phyloP scores from a whole-genome alignment of 2,797 vertebrate genomes.

The Salmo trutta region DNA sequence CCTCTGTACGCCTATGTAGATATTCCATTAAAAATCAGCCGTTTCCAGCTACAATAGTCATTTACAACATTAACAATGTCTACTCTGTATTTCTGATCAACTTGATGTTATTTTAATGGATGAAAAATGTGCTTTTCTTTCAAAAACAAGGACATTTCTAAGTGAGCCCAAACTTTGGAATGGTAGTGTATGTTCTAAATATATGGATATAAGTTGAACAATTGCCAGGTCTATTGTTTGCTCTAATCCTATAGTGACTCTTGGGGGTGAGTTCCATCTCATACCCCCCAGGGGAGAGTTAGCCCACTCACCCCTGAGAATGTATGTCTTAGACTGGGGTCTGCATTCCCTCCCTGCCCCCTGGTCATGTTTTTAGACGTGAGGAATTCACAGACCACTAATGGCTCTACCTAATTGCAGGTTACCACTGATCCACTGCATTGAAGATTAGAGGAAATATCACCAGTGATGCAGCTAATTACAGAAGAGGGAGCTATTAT shows the following conservation, averaged over 20 bases:
- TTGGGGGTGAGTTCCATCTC: neutral
- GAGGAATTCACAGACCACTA: neutral
- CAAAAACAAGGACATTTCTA: too few species aligned
- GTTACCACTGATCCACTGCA: neutral
- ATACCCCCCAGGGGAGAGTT: neutral
- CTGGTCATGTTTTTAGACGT: neutral
- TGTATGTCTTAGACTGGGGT: neutral
- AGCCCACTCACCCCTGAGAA: neutral
- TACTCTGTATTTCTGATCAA: too few species aligned
- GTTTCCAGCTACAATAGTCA: too few species aligned
- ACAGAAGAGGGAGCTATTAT: neutral
- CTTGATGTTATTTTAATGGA: too few species aligned
- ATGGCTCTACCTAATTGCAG: neutral
- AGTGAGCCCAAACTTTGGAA: too few species aligned
- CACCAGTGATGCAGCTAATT: neutral
- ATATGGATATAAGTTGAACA: neutral
- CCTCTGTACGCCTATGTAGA: too few species aligned
- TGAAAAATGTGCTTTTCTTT: too few species aligned
- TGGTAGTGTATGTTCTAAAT: too few species aligned
- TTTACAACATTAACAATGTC: too few species aligned
- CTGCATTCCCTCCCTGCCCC: conserved; percentile 8
- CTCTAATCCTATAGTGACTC: neutral
- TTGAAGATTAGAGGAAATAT: neutral
- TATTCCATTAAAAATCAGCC: too few species aligned
- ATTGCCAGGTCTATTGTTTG: neutral